Evolutionary conservation across 2,888 invertebrate species (phyloP), one percentile per base, ranked within the genome.

Genomic region (Scaptomyza polygonia): DNA sequence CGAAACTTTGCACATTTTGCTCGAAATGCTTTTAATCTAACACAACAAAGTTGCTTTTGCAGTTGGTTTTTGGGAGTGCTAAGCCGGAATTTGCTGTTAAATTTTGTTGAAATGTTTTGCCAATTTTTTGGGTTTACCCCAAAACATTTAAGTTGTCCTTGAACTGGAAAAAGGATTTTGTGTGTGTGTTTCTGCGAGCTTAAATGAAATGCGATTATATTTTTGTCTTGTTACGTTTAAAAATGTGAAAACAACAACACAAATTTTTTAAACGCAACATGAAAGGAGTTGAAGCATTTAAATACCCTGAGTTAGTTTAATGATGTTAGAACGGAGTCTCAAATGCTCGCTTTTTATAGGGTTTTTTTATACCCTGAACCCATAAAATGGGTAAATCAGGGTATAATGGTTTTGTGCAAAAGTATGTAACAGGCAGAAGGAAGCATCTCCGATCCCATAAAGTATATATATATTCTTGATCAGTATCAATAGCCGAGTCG

Each of bases 1-100:
- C 34, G 44, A 64, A 81, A 86, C 54, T 81, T 83, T 79, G 49
- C 57, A 39, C 72, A 62, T 75, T 74, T 64, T 44, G 68, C 32
- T 39, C 36, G 61, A 83, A 81, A 77, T 77, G 86, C 68, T 81
- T 86, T 81, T 81, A 86, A 81, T 81, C 85, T 67, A 72, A 69
- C 79, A 81, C 79, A 81, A 81, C 74, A 81, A 86, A 81, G 78
- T 83, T 77, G 62, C 52, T 42, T 42, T 27, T 34, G 52, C 56
- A 51, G 16, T 62, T 62, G 16, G 16, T 39, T 14, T 39, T 39
- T 14, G 55, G 34, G 32, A 69, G 55, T 67, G 69, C 75, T 54
- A 51, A 54, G 61, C 58, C 52, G 21, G 11, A 55, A 53, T 45
- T 62, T 42, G 39, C 43, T 65, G 65, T 63, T 67, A 42, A 53